Conservation (phyloP, 1,140 invertebrate species). For the Drosophila jambulina region DNA sequence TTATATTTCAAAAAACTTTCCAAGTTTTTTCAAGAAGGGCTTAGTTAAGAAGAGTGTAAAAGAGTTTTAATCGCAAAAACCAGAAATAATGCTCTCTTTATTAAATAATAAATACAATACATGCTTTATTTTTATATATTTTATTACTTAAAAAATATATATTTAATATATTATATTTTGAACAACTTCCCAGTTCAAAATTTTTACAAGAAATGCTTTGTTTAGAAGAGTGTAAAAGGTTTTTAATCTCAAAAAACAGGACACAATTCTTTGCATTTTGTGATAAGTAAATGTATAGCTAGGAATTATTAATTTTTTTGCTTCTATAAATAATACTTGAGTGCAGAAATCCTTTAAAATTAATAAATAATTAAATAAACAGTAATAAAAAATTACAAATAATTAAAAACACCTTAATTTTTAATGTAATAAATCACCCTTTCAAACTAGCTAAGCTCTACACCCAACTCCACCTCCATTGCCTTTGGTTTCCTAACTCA, state of each 20-base stretch:
- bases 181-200: no score
- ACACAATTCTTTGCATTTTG: background rate
- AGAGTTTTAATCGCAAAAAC: no score
- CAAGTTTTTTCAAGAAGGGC: no score
- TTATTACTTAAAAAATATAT: background rate
- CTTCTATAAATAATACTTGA: background rate
- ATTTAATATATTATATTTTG: no score
- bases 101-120: no score
- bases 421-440: no score
- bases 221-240: no score
- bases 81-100: no score
- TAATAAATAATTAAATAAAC: no score
- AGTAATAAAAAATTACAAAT: background rate
- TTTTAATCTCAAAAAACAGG: background rate
- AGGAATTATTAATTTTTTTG: background rate
- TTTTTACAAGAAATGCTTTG: no score
- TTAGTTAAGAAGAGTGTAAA: background rate
- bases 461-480: background rate
- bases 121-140: background rate
- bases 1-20: no score
- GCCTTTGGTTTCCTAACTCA: background rate
- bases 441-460: background rate
- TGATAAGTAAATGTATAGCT: background rate
- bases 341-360: background rate
- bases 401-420: no score